Conservation (phyloP, 2,888 invertebrate species). For the Leptopterna dolabrata region DNA sequence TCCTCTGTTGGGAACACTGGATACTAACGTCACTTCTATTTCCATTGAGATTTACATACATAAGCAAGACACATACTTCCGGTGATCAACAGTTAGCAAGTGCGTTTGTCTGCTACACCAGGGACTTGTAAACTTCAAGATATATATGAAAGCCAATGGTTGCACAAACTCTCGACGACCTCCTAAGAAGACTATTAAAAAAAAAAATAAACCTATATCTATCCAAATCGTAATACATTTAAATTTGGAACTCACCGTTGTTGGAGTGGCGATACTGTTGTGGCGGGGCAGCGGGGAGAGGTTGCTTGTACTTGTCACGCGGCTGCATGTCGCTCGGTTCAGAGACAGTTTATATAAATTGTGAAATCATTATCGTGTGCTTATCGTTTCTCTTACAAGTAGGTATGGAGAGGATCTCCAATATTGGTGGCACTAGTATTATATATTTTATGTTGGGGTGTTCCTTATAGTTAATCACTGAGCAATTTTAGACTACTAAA, state of each 20-base stretch:
- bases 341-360: not conserved
- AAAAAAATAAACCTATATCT: too few relatives aligned
- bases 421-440: not conserved
- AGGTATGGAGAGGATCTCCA: not conserved
- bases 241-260: constrained; percentile 10
- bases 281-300: not conserved
- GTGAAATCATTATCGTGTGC: not conserved
- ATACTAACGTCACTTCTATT: too few relatives aligned
- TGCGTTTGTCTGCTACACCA: too few relatives aligned
- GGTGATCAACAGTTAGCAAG: too few relatives aligned
- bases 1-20: too few relatives aligned
- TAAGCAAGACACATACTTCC: too few relatives aligned
- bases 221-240: too few relatives aligned
- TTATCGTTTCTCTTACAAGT: not conserved
- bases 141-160: too few relatives aligned
- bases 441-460: not conserved
- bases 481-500: not conserved
- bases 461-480: not conserved
- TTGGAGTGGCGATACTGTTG: constrained; percentile 19
- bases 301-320: constrained; percentile 17
- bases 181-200: too few relatives aligned
- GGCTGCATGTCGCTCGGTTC: constrained; percentile 14
- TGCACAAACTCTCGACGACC: too few relatives aligned
- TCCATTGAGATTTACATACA: too few relatives aligned
- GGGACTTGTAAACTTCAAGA: too few relatives aligned